These are phyloP conservation scores for Aramus guarauna DNA, from an alignment of 2,113 vertebrate species.

Conservation along the genomic window DNA sequence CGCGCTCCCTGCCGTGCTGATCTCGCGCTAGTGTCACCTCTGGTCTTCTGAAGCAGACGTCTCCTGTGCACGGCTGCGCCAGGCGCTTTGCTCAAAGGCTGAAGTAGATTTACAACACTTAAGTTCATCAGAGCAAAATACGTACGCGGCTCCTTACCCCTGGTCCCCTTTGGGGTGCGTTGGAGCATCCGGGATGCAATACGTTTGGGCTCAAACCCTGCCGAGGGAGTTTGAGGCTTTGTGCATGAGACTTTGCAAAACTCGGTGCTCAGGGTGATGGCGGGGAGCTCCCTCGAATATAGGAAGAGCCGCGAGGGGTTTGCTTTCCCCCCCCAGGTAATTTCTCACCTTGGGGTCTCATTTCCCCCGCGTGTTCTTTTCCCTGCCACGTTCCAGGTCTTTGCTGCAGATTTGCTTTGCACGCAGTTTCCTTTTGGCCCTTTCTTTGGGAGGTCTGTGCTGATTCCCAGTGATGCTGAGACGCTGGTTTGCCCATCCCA, in stretches of 20 bases:
- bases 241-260: neutral
- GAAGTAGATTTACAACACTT: neutral
- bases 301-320: neutral
- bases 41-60: neutral
- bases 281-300: neutral
- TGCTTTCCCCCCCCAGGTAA: neutral
- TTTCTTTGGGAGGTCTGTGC: neutral
- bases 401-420: neutral
- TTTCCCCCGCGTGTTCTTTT: neutral
- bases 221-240: neutral
- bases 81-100: neutral
- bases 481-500: neutral
- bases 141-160: accelerated
- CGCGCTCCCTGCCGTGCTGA: accelerated
- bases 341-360: neutral
- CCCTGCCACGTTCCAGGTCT: neutral
- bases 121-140: neutral
- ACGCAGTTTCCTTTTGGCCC: neutral
- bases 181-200: neutral
- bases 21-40: neutral
- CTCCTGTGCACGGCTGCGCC: neutral
- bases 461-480: neutral
- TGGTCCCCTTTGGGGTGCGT: neutral
- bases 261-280: neutral
- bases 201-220: neutral